Evolutionary conservation across 2,113 vertebrate species (phyloP), one percentile per base, ranked within the genome.

Genomic region (Neodon shergylaensis): DNA sequence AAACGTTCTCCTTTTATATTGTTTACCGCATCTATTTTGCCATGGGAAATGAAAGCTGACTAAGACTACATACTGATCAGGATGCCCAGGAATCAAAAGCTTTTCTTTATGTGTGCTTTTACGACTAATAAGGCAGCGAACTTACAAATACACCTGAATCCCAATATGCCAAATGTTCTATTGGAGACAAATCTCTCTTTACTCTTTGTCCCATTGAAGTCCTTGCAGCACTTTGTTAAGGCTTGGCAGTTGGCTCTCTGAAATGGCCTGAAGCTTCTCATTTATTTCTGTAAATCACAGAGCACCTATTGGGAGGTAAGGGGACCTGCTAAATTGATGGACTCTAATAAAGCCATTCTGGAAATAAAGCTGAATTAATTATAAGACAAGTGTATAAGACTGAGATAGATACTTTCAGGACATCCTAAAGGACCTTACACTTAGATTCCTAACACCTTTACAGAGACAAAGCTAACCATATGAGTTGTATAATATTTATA

Each of bases 351-450:
- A 94, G 85, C 76, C 14, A 24, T 21, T 82, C 72, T 88, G 79
- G 92, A 96, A 96, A 90, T 96, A 96, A 97, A 96, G 90, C 17
- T 88, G 58, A 92, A 92, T 85, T 92, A 92, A 96, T 97, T 97
- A 94, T 97, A 26, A 31, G 94, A 88, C 90, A 93, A 94, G 65
- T 95, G 36, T 65, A 33, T 85, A 83, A 77, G 31, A 68, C 93
- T 90, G 91, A 94, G 44, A 94, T 92, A 85, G 86, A 63, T 83
- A 44, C 77, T 81, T 58, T 92, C 44, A 70, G 61, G n/a, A 91
- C 78, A 83, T 17, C 10, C 68, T 95, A 42, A 9, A 95, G 44
- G n/a, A 92, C 58, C 91, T 90, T 86, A 87, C 47, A 54, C 65
- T 88, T 83, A 92, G 66, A 92, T 70, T 82, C 65, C 44, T 70